A percentile compares a stretch with the other conserved stretches of the same genome.
Evolutionary conservation across 1,140 invertebrate species (phyloP).

Genomic region (Drosophila sp.): DNA sequence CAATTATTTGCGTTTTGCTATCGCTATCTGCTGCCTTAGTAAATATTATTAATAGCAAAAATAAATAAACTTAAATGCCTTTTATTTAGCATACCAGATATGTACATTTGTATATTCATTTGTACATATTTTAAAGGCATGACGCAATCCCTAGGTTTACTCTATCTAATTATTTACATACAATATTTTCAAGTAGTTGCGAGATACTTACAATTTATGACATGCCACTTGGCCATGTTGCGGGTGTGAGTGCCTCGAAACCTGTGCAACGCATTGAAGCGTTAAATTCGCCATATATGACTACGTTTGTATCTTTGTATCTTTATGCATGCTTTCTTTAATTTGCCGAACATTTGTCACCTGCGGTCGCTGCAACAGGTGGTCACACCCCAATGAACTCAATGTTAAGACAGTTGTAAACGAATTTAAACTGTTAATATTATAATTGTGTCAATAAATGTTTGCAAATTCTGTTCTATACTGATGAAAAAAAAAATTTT

Average conservation of each 20-base stretch:
- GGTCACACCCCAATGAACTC: constrained; percentile 36
- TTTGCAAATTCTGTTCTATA: background rate
- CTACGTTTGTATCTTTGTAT: constrained; percentile 19
- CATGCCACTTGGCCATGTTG: background rate
- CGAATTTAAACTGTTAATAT: constrained; percentile 33
- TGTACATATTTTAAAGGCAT: constrained; percentile 12
- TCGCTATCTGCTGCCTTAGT: constrained; percentile 27
- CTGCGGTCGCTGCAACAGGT: constrained; percentile 27
- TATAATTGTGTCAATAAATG: constrained; percentile 21
- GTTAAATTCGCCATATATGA: constrained; percentile 24
- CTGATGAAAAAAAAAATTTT: too few species aligned
- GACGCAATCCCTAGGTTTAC: constrained; percentile 29
- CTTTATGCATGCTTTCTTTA: constrained; percentile 24
- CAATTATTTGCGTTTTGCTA: constrained; percentile 44
- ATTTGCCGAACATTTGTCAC: constrained; percentile 40
- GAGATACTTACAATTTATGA: constrained; percentile 31
- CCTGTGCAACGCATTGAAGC: constrained; percentile 42
- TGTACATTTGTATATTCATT: background rate
- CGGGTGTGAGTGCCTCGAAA: background rate
- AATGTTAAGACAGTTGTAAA: background rate
- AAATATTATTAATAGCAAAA: constrained; percentile 44
- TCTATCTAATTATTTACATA: constrained; percentile 28
- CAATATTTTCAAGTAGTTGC: constrained; percentile 37
- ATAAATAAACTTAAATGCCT: constrained; percentile 43
- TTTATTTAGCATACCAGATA: constrained; percentile 13